Conservation (phyloP, 1,140 invertebrate species). For the Papilio polytes region DNA sequence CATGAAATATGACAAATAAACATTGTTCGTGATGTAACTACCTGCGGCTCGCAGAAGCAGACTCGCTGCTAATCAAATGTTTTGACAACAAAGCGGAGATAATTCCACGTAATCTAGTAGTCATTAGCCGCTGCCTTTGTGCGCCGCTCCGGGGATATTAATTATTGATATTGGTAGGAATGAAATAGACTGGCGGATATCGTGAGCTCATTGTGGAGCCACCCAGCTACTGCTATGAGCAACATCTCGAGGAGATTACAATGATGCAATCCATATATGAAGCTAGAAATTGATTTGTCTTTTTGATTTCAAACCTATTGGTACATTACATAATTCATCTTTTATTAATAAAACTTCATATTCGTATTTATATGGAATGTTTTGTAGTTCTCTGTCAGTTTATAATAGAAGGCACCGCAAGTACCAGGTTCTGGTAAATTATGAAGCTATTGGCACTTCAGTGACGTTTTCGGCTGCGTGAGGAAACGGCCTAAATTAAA, state of each 20-base stretch:
- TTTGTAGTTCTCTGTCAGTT: neutral
- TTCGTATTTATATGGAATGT: neutral
- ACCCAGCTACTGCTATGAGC: neutral
- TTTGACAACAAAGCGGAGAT: conserved; percentile 13
- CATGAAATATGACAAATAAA: neutral
- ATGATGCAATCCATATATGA: neutral
- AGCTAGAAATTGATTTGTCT: too few species aligned
- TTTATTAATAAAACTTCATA: too few species aligned
- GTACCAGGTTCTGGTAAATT: neutral
- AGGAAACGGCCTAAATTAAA: conserved; percentile 11
- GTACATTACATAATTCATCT: too few species aligned
- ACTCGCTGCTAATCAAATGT: neutral
- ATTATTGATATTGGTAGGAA: neutral
- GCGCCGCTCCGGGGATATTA: neutral
- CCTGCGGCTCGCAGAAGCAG: neutral
- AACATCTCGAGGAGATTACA: neutral
- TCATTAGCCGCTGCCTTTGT: conserved; percentile 1
- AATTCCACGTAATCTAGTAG: conserved; percentile 12
- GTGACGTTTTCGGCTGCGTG: neutral
- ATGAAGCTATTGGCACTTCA: neutral
- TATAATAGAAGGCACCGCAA: neutral
- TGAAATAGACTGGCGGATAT: neutral
- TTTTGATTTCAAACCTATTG: too few species aligned
- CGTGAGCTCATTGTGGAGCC: neutral
- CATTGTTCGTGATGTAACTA: neutral